A percentile compares a stretch with the other conserved stretches of the same genome.
Evolutionary conservation across 2,888 invertebrate species (phyloP).

Genomic region (Heliconius ethilla): DNA sequence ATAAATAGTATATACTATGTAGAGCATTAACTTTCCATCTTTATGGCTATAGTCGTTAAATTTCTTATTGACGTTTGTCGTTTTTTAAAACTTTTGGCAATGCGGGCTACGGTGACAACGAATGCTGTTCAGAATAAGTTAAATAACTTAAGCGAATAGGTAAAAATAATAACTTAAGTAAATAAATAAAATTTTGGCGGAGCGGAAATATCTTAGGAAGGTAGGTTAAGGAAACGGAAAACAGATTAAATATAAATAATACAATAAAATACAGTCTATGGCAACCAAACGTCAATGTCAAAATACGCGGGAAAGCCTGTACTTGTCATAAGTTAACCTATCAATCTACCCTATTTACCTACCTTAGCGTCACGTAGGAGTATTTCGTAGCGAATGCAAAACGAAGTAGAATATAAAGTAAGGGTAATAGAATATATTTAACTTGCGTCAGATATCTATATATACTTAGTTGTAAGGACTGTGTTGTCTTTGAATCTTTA

Average conservation of each 20-base stretch:
- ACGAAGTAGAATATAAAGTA: conserved; percentile 26
- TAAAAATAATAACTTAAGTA: not conserved
- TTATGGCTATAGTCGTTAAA: conserved; percentile 31
- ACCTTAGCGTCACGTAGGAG: conserved; percentile 32
- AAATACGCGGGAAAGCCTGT: conserved; percentile 59
- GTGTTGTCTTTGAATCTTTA: conserved; percentile 59
- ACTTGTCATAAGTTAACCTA: conserved; percentile 72
- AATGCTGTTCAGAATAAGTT: conserved; percentile 50
- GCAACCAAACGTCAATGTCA: not conserved
- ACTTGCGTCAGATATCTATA: conserved; percentile 74
- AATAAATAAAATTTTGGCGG: conserved; percentile 45
- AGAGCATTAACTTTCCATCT: conserved; percentile 45
- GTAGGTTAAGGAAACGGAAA: conserved; percentile 11
- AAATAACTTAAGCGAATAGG: not conserved
- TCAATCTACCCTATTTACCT: conserved; percentile 23
- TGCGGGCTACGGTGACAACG: conserved; percentile 79
- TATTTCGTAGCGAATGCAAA: conserved; percentile 27
- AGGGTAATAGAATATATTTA: conserved; percentile 49
- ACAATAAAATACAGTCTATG: conserved; percentile 43
- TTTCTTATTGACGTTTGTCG: conserved; percentile 29
- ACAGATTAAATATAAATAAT: not conserved
- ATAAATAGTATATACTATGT: conserved; percentile 53
- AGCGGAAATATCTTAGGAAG: conserved; percentile 3
- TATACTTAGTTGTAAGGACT: conserved; percentile 45
- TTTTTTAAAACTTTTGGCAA: conserved; percentile 70